Conservation (phyloP, 2,113 vertebrate genomes). For the Halichoerus grypus region DNA sequence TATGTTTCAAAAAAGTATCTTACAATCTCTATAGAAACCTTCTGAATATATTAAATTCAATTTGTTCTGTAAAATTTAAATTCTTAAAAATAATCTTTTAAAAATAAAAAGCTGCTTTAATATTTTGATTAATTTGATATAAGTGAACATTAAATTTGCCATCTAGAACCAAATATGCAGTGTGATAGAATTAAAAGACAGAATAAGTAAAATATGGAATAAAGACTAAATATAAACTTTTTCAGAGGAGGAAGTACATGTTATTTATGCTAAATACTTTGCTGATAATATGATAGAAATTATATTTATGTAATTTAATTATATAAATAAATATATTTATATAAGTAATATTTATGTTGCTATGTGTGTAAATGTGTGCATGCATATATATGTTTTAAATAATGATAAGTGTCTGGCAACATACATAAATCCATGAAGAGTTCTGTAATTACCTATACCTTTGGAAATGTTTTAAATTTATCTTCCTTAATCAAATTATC, state of each 20-base stretch:
- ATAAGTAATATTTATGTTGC: not conserved
- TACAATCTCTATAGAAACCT: not conserved
- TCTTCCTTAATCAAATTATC: not conserved
- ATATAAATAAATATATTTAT: not conserved
- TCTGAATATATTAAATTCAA: not conserved
- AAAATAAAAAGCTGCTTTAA: not conserved
- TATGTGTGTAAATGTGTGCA: not conserved
- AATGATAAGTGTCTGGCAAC: not conserved
- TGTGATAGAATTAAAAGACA: not conserved
- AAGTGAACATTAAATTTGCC: not conserved
- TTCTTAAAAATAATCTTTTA: not conserved
- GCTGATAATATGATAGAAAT: not conserved
- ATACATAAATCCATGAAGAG: not conserved
- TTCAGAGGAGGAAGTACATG: not conserved
- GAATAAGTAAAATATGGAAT: not conserved
- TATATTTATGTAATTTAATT: not conserved
- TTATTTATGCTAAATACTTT: not conserved
- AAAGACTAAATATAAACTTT: not conserved
- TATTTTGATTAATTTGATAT: not conserved
- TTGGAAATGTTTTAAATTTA: not conserved
- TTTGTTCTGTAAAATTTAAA: not conserved
- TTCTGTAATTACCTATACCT: not conserved
- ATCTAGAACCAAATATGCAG: not conserved
- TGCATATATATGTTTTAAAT: not conserved
- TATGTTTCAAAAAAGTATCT: not conserved